Conservation (phyloP, 2,113 vertebrate species). For the rabbit (Oryctolagus cuniculus) region mOryCun1.1 NC_091438.1:123471501-123472000, state of each 20-base stretch:
- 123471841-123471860: slow-evolving; percentile 54
- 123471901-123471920: slow-evolving; percentile 11
- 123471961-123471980: neutral
- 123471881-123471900: neutral
- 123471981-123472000: neutral
- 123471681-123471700: slow-evolving; percentile 26
- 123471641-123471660: slow-evolving; percentile 35
- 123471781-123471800: slow-evolving; percentile 18
- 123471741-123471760: neutral
- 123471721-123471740: slow-evolving; percentile 70
- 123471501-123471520: slow-evolving; percentile 89
- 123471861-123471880: neutral
- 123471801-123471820: neutral
- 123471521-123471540: slow-evolving; percentile 87
- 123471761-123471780: slow-evolving; percentile 15
- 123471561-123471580: slow-evolving; percentile 83
- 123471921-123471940: slow-evolving; percentile 48
- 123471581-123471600: slow-evolving; percentile 78
- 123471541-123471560: slow-evolving; percentile 88
- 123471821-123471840: slow-evolving; percentile 36
- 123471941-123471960: slow-evolving; percentile 1
- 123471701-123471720: slow-evolving; percentile 12
- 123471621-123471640: neutral
- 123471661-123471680: slow-evolving; percentile 18
- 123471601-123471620: neutral